These are phyloP conservation scores for Heterocephalus glaber DNA, from an alignment of 2,113 vertebrate genomes.

Conservation along the genomic window DNA sequence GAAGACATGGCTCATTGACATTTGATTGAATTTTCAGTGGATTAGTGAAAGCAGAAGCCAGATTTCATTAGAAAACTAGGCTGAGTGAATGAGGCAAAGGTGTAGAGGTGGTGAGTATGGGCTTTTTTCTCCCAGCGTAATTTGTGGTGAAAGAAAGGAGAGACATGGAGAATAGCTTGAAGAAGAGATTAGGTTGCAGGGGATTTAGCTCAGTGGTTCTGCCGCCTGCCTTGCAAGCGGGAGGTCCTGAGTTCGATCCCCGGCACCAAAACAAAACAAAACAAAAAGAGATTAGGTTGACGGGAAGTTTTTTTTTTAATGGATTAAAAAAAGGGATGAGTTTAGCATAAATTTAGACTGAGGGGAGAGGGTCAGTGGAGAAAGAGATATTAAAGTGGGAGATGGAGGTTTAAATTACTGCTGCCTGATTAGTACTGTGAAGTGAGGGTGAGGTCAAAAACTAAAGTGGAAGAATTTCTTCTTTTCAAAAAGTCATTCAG, in stretches of 20 bases:
- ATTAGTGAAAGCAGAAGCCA: slow-evolving; percentile 19
- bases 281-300: background rate
- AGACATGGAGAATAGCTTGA: slow-evolving; percentile 8
- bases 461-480: background rate
- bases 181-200: background rate
- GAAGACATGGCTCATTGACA: background rate
- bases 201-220: too few relatives aligned
- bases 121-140: background rate
- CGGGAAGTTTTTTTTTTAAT: slow-evolving; percentile 31
- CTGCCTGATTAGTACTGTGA: background rate
- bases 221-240: too few relatives aligned
- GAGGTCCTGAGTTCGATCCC: too few relatives aligned
- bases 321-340: background rate
- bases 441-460: background rate
- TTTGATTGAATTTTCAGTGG: slow-evolving; percentile 18
- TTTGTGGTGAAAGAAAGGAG: slow-evolving; percentile 32
- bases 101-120: background rate
- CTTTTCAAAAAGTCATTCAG: slow-evolving; percentile 23
- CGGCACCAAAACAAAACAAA: too few relatives aligned
- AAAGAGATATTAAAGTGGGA: slow-evolving; percentile 13
- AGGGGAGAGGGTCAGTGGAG: background rate
- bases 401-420: background rate
- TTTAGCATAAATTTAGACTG: slow-evolving; percentile 49
- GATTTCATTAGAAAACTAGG: slow-evolving; percentile 42
- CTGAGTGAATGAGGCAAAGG: slow-evolving; percentile 14